Percentiles rank a stretch among this genome's conserved stretches.
These are phyloP conservation scores for Clarias fuscus DNA, from an alignment of 2,797 vertebrate species.

Conservation along the genomic window DNA sequence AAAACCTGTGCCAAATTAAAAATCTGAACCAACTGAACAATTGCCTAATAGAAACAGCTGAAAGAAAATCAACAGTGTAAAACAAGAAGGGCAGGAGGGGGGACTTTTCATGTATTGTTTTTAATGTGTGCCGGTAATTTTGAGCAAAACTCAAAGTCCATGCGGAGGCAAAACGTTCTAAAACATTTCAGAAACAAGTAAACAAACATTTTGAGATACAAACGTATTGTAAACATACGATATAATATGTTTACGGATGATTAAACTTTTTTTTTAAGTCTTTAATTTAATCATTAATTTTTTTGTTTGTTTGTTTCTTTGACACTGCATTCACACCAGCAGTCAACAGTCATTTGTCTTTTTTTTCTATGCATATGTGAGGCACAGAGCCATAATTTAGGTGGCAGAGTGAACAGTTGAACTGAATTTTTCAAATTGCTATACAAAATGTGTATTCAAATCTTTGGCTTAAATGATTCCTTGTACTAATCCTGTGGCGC, in stretches of 20 bases:
- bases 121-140: not conserved
- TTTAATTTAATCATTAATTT: no score
- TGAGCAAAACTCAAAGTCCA: not conserved
- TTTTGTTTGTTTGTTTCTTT: not conserved
- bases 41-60: no score
- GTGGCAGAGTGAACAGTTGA: not conserved
- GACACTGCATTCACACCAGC: not conserved
- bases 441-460: not conserved
- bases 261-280: no score
- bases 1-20: no score
- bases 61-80: not conserved
- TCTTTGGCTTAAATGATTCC: not conserved
- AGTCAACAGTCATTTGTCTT: not conserved
- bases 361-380: not conserved
- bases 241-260: no score
- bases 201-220: not conserved
- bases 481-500: not conserved
- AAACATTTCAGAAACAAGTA: not conserved
- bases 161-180: not conserved
- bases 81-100: not conserved
- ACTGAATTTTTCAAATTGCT: not conserved
- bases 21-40: no score
- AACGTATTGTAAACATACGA: not conserved
- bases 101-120: not conserved
- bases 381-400: not conserved